Conservation (phyloP, 2,113 vertebrate genomes). For the Hemichromis elongatus region DNA sequence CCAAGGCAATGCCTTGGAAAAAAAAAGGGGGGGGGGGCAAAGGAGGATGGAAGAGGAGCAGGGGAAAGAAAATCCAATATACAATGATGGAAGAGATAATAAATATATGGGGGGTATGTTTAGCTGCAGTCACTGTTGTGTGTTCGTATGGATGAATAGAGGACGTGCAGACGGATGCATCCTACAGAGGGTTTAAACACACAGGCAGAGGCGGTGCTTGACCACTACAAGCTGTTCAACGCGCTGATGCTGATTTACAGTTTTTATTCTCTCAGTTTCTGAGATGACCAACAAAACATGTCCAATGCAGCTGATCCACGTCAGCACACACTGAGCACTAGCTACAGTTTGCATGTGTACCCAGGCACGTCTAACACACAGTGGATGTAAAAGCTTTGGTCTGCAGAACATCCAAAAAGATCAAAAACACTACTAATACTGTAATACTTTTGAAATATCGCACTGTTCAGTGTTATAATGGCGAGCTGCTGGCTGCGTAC, state of each 20-base stretch:
- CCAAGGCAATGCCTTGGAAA: neutral
- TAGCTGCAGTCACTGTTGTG: neutral
- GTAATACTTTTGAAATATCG: neutral
- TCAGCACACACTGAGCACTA: neutral
- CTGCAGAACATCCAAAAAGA: neutral
- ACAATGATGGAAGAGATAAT: neutral
- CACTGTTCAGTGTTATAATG: neutral
- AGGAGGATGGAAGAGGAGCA: slow-evolving; percentile 5
- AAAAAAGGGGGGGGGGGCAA: neutral
- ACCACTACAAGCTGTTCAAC: neutral
- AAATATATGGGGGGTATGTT: neutral
- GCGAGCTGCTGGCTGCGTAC: neutral
- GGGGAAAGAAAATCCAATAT: neutral
- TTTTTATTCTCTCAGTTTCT: neutral
- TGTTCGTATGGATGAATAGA: neutral
- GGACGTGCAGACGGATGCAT: neutral
- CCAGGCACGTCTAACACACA: neutral
- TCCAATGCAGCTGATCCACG: neutral
- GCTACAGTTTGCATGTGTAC: neutral
- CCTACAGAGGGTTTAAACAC: slow-evolving; percentile 3
- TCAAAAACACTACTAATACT: neutral
- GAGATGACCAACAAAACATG: neutral
- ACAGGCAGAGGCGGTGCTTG: neutral
- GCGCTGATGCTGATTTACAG: neutral
- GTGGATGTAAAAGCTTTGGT: neutral